Evolutionary conservation across 2,888 invertebrate species (phyloP).

Genomic region (Campoplex capitator): DNA sequence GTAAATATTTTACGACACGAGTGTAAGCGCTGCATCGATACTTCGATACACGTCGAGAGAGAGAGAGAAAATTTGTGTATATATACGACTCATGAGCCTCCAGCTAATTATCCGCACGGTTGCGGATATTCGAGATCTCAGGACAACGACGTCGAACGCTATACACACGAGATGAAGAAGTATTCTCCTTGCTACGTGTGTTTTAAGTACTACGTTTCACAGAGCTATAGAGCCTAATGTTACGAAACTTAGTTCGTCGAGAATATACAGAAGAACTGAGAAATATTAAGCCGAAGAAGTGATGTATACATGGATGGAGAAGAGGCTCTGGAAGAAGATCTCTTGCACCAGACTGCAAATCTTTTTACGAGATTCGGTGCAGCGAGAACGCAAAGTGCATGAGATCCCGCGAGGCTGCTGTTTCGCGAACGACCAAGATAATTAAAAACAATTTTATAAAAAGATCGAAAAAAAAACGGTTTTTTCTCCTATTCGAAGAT

Average conservation of each 20-base stretch:
- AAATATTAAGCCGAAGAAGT: not conserved
- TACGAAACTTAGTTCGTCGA: constrained; percentile 47
- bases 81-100: constrained; percentile 49
- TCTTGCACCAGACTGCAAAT: constrained; percentile 13
- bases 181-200: constrained; percentile 22
- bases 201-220: constrained; percentile 11
- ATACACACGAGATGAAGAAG: not conserved
- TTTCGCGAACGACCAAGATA: not conserved
- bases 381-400: constrained; percentile 16
- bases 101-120: constrained; percentile 69
- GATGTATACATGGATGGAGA: not conserved
- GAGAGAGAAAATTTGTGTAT: constrained; percentile 42
- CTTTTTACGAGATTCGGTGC: constrained; percentile 1
- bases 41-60: constrained; percentile 2
- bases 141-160: constrained; percentile 18
- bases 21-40: not conserved
- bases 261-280: constrained; percentile 9
- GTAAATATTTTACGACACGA: not conserved
- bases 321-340: constrained; percentile 6
- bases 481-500: not conserved
- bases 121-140: constrained; percentile 67
- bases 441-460: not conserved
- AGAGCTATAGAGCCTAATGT: constrained; percentile 29
- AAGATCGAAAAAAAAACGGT: not conserved
- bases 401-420: not conserved